Evolutionary conservation across 2,113 vertebrate genomes (phyloP), one percentile per base, ranked within the genome.

Genomic region (Microcebus griseorufus): DNA sequence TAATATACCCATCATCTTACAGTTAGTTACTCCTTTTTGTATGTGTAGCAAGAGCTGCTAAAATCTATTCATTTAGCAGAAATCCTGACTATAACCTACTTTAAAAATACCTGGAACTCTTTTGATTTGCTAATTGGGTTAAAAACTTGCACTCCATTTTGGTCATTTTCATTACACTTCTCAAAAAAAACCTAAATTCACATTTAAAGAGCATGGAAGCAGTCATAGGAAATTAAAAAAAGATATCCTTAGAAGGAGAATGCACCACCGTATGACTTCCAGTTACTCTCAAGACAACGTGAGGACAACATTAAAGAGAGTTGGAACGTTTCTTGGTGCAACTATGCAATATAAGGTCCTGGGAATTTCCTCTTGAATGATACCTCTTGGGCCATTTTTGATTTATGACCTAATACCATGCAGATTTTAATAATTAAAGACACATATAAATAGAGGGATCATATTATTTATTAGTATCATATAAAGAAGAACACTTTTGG

Each of bases 41-140:
- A 23, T 58, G n/a, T 23, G 60, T 67, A 60, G 10, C 23, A 53
- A 67, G 23, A 90, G 45, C 16, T 67, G 34, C 60, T 90, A 27
- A 32, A 67, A 79, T 90, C 42, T 67, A 53, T 48, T 7, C n/a
- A 53, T 79, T n/a, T 67, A 69, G 39, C 48, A 53, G 23, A 80
- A 80, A 22, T 85, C 12, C 62, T 85, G 13, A 67, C n/a, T 5
- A n/a, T 78, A 78, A 81, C 60, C 37, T 69, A 48, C 53, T 90
- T 90, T 51, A 22, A 90, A 79, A 90, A 90, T 64, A 62, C 23
- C 23, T 90, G 67, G 64, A 84, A 96, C 20, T n/a, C 65, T 94
- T 67, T 58, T n/a, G 62, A 27, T 55, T 87, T 94, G 23, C 12
- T 93, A 93, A 91, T 22, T 95, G 82, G 37, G 88, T 78, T 65